Conservation (phyloP, 2,113 vertebrate genomes). For the Laticauda laticaudata region DNA sequence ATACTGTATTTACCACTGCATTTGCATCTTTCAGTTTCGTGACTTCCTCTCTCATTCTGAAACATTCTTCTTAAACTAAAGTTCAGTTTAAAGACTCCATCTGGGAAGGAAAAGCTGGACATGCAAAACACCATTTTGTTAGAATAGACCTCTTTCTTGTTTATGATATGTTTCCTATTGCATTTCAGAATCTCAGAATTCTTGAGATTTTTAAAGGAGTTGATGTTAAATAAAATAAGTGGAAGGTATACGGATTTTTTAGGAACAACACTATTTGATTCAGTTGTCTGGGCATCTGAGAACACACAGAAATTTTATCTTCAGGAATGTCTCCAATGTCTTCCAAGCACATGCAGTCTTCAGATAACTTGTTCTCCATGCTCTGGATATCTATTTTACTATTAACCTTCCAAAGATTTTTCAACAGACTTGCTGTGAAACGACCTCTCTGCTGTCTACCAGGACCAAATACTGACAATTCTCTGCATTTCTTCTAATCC, state of each 20-base stretch:
- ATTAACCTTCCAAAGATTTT: neutral
- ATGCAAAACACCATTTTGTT: constrained; percentile 18
- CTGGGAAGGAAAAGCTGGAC: constrained; percentile 32
- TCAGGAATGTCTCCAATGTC: neutral
- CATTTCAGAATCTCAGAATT: neutral
- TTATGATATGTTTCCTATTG: constrained; percentile 42
- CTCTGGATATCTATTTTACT: neutral
- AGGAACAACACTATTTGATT: neutral
- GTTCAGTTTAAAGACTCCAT: constrained; percentile 53
- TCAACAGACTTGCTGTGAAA: neutral
- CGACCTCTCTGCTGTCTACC: neutral
- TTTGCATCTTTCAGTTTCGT: constrained; percentile 71
- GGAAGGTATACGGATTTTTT: neutral
- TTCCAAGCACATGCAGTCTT: neutral
- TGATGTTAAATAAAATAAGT: neutral
- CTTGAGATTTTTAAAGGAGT: neutral
- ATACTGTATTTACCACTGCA: constrained; percentile 73
- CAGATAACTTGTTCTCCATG: neutral
- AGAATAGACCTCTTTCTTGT: neutral
- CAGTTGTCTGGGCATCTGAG: neutral
- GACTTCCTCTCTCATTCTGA: constrained; percentile 69
- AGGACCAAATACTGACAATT: neutral
- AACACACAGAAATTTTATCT: neutral
- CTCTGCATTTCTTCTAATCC: neutral
- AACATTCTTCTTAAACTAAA: constrained; percentile 53